phyloP scores from a whole-genome alignment of 92 coral and sea anemone species.

The Montipora capitata region DNA sequence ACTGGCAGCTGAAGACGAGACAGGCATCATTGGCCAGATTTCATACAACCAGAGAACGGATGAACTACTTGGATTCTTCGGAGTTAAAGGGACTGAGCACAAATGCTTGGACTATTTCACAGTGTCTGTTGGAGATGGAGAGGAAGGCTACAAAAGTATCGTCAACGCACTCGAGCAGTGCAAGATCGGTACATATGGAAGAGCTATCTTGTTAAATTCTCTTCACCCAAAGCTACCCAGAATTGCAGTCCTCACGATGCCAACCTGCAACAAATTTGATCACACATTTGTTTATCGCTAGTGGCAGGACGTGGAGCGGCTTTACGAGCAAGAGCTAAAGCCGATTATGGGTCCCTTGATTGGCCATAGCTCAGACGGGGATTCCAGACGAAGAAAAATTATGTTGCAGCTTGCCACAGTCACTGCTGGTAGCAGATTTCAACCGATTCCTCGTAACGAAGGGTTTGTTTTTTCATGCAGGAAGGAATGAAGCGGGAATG shows the following conservation, averaged over 20 bases:
- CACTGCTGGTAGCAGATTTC: no score
- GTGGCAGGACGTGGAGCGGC: constrained; percentile 28
- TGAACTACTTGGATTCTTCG: constrained; percentile 66
- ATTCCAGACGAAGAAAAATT: no score
- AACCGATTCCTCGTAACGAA: no score
- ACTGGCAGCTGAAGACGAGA: constrained; percentile 71
- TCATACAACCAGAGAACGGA: constrained; percentile 50
- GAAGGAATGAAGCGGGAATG: no score
- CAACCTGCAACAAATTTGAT: constrained; percentile 52
- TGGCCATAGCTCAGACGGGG: constrained; percentile 67
- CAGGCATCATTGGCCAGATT: constrained; percentile 55
- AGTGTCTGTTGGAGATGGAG: constrained; percentile 57
- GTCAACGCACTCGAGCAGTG: constrained; percentile 34
- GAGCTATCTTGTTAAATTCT: constrained; percentile 44
- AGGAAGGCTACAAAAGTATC: constrained; percentile 52
- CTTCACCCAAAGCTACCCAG: constrained; percentile 23
- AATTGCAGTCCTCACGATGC: constrained; percentile 34
- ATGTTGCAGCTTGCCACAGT: no score
- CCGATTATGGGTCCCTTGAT: constrained; percentile 58
- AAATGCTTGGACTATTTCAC: constrained; percentile 61
- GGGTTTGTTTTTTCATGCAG: no score
- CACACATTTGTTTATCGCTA: constrained; percentile 27
- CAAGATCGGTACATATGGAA: constrained; percentile 31
- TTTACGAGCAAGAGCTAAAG: constrained; percentile 40
- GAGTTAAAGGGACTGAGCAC: constrained; percentile 34